A percentile compares a stretch with the other conserved stretches of the same genome.
Conservation (phyloP, 2,888 invertebrate genomes). For the Ichneumon xanthorius region DNA sequence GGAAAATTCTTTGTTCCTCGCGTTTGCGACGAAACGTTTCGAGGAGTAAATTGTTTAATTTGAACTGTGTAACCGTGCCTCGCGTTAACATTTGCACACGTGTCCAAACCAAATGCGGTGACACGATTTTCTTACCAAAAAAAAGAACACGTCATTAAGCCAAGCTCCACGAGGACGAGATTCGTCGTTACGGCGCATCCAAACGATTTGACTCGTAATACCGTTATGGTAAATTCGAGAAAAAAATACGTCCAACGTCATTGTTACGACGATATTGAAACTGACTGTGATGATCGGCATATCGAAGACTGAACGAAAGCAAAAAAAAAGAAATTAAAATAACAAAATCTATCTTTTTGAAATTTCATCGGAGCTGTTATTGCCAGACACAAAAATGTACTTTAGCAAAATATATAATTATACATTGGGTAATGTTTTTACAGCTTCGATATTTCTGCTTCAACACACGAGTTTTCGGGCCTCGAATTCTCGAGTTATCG, state of each 20-base stretch:
- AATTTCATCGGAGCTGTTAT: not conserved
- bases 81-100: conserved; percentile 40
- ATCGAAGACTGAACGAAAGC: conserved; percentile 49
- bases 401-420: not conserved
- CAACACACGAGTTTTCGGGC: conserved; percentile 61
- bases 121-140: conserved; percentile 34
- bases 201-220: conserved; percentile 66
- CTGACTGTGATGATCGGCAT: conserved; percentile 57
- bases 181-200: conserved; percentile 64
- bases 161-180: conserved; percentile 75
- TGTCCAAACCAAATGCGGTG: conserved; percentile 34
- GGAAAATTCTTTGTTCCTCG: conserved; percentile 72
- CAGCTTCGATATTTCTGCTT: conserved; percentile 59
- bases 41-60: conserved; percentile 51
- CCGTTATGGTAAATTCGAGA: conserved; percentile 65
- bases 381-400: not conserved
- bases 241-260: conserved; percentile 70
- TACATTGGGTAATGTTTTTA: not conserved
- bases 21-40: conserved; percentile 60
- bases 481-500: conserved; percentile 61
- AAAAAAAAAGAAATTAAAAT: conserved; percentile 11
- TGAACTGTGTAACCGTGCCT: conserved; percentile 48
- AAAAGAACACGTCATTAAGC: conserved; percentile 73
- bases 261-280: conserved; percentile 68
- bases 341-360: not conserved